Percentiles rank a stretch among this genome's conserved stretches.
These are phyloP conservation scores for Pseudomyrmex cubaensis DNA, from an alignment of 1,140 invertebrate genomes.

Conservation along the genomic window DNA sequence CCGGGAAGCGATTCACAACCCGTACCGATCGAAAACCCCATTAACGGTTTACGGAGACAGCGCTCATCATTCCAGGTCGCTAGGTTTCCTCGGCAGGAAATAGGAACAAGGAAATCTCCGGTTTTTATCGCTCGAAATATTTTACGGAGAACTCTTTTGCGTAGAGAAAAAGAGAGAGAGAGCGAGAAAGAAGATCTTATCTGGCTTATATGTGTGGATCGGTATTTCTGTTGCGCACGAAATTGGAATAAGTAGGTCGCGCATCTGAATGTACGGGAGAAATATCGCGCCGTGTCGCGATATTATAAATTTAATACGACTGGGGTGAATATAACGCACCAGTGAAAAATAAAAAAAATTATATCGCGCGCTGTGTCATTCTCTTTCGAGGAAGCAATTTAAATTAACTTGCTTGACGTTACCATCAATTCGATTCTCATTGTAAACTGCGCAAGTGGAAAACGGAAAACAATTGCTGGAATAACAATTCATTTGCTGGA, in stretches of 20 bases:
- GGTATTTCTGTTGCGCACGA: not conserved
- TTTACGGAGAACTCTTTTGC: not conserved
- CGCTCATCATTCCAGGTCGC: not conserved
- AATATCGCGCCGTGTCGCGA: not conserved
- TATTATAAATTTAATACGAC: not conserved
- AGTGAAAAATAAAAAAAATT: not conserved
- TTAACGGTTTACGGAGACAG: conserved; percentile 3
- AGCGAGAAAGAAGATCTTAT: not conserved
- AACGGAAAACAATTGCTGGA: too few species aligned
- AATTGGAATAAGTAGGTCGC: not conserved
- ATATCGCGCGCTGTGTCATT: not conserved
- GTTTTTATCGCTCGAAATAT: not conserved
- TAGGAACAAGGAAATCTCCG: conserved; percentile 12
- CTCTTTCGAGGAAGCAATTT: too few species aligned
- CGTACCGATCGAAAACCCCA: too few species aligned
- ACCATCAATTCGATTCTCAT: not conserved
- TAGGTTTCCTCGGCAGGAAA: conserved; percentile 21
- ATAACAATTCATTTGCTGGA: too few species aligned
- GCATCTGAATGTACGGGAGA: not conserved
- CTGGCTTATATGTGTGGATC: not conserved
- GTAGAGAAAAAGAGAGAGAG: not conserved
- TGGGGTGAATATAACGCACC: not conserved
- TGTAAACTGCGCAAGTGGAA: not conserved
- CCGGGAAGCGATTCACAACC: too few species aligned
- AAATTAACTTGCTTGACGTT: too few species aligned